These are phyloP conservation scores for Metalampra italica DNA, from an alignment of 2,888 invertebrate species.

Conservation along the genomic window DNA sequence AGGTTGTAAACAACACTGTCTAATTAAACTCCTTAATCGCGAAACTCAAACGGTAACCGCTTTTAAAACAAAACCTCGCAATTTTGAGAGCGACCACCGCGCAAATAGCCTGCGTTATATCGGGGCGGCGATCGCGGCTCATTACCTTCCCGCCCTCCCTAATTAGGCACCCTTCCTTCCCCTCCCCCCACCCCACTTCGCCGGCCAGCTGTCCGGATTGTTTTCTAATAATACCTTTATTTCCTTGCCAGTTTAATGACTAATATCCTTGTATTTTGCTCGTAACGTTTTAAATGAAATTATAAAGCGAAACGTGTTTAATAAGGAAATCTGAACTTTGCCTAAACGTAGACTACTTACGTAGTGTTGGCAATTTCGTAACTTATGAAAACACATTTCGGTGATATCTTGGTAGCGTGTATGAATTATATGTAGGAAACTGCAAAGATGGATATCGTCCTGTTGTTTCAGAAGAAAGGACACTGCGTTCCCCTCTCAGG, in stretches of 20 bases:
- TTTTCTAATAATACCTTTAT: slow-evolving; percentile 76
- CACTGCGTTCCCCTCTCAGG: too few relatives aligned
- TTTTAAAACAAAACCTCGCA: slow-evolving; percentile 77
- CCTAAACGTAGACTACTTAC: too few relatives aligned
- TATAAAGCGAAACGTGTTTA: not conserved
- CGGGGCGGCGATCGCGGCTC: slow-evolving; percentile 76
- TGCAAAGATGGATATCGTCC: too few relatives aligned
- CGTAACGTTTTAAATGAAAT: not conserved
- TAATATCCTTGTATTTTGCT: not conserved
- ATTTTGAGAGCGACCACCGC: slow-evolving; percentile 74
- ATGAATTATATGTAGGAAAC: too few relatives aligned
- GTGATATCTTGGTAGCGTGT: too few relatives aligned
- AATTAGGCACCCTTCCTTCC: slow-evolving; percentile 67
- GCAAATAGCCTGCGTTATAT: slow-evolving; percentile 75
- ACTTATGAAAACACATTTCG: too few relatives aligned
- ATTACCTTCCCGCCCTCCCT: slow-evolving; percentile 73
- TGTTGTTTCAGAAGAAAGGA: too few relatives aligned
- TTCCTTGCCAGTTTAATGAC: slow-evolving; percentile 36
- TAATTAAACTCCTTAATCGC: slow-evolving; percentile 79
- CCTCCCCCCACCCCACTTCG: slow-evolving; percentile 23
- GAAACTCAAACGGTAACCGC: slow-evolving; percentile 77
- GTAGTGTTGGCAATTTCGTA: too few relatives aligned
- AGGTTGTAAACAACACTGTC: slow-evolving; percentile 77
- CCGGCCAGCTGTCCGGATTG: slow-evolving; percentile 54
- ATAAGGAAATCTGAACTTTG: not conserved